These are phyloP conservation scores for Chorisops tibialis DNA, from an alignment of 2,888 invertebrate species.

Conservation along the genomic window DNA sequence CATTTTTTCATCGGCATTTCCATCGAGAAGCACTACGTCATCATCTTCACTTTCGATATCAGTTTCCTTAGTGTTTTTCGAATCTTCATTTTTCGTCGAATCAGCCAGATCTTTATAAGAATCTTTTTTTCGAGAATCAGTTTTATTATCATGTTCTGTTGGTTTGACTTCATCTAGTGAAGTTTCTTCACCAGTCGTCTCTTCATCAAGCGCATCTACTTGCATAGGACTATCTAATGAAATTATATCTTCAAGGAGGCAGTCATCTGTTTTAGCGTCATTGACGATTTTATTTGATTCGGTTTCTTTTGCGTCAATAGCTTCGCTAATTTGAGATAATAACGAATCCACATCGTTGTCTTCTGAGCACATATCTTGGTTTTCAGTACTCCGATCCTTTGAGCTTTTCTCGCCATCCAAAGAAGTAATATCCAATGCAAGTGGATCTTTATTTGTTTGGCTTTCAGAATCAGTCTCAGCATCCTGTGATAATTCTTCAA, in stretches of 20 bases:
- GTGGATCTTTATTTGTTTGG: background rate
- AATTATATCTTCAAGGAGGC: background rate
- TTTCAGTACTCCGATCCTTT: background rate
- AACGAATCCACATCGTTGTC: background rate
- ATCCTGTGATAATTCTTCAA: background rate
- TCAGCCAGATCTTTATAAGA: too few relatives aligned
- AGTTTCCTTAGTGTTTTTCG: too few relatives aligned
- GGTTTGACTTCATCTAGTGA: too few relatives aligned
- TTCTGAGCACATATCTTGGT: background rate
- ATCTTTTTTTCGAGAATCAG: background rate
- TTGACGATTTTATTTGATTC: too few relatives aligned
- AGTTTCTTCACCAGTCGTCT: background rate
- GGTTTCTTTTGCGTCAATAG: background rate
- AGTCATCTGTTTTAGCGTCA: background rate
- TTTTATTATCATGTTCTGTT: background rate
- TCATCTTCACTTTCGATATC: slow-evolving; percentile 2
- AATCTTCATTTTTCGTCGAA: background rate
- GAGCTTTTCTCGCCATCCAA: background rate
- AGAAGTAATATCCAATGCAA: background rate
- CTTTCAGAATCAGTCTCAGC: background rate
- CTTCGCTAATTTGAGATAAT: background rate
- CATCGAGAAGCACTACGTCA: background rate
- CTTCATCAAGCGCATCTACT: background rate
- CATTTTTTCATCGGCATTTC: background rate
- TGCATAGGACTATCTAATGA: background rate